Evolutionary conservation across 2,113 vertebrate species (phyloP).

Genomic region (Recurvirostra avosetta): DNA sequence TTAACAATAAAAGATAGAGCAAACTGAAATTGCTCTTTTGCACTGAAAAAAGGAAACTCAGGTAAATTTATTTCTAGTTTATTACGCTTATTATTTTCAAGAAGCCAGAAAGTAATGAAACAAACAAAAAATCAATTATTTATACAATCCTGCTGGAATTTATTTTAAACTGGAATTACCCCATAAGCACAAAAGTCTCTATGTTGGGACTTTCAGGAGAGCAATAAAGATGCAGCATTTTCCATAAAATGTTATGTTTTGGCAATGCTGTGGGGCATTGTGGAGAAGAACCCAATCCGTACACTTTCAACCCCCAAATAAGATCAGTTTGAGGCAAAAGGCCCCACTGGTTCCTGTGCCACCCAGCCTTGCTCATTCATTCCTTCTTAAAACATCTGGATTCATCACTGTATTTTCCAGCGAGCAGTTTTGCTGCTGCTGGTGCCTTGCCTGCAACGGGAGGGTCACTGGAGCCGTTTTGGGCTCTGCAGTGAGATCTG

Average conservation of each 20-base stretch:
- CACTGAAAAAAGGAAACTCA: background rate
- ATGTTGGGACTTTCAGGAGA: background rate
- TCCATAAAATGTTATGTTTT: background rate
- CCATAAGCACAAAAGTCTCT: background rate
- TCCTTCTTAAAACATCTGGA: background rate
- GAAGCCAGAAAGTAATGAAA: background rate
- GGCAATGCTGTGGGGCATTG: background rate
- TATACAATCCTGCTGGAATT: background rate
- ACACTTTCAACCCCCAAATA: background rate
- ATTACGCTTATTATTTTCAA: background rate
- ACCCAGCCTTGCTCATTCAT: background rate
- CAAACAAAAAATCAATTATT: background rate
- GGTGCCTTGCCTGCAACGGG: background rate
- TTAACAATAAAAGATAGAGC: background rate
- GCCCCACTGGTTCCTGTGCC: background rate
- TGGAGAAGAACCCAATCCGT: background rate
- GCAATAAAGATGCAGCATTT: background rate
- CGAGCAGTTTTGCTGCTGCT: background rate
- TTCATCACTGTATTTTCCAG: too few species aligned
- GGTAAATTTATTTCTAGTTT: background rate
- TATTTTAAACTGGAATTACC: background rate
- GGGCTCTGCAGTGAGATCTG: background rate
- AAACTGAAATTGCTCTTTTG: background rate
- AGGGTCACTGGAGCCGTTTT: background rate
- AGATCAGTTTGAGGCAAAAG: background rate